A percentile compares a stretch with the other conserved stretches of the same genome.
phyloP scores from a whole-genome alignment of 2,888 invertebrate genomes.

The Patella pellucida region DNA sequence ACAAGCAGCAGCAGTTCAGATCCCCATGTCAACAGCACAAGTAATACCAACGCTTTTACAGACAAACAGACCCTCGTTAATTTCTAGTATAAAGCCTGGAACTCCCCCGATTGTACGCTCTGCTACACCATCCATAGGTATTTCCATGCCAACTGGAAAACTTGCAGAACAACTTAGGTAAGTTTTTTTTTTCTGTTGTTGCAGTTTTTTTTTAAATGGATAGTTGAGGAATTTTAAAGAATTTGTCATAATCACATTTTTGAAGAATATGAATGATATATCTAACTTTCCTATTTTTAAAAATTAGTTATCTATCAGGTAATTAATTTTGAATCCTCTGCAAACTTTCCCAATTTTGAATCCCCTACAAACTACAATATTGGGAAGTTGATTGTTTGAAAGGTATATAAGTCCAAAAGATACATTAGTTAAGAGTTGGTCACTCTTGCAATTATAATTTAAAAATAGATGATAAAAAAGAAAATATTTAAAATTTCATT shows the following conservation, averaged over 20 bases:
- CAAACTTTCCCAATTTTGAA: too few relatives aligned
- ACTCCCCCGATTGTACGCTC: conserved; percentile 47
- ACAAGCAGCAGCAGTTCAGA: conserved; percentile 36
- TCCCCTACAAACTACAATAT: too few relatives aligned
- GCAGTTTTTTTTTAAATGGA: background rate
- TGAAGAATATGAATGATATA: too few relatives aligned
- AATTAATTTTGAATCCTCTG: too few relatives aligned
- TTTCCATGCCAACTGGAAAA: conserved; percentile 18
- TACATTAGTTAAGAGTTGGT: too few relatives aligned
- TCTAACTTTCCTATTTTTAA: too few relatives aligned
- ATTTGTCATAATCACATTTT: background rate
- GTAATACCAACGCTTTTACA: conserved; percentile 26
- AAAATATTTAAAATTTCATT: too few relatives aligned
- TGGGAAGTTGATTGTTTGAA: too few relatives aligned
- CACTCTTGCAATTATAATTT: too few relatives aligned
- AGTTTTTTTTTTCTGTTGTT: background rate
- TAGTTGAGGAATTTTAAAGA: background rate
- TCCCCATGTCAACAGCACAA: conserved; percentile 34
- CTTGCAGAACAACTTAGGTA: conserved; percentile 26
- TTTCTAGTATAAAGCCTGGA: conserved; percentile 41
- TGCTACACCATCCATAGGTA: conserved; percentile 42
- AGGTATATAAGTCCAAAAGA: too few relatives aligned
- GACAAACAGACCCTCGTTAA: conserved; percentile 39
- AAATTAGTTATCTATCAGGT: too few relatives aligned
- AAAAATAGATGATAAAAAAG: too few relatives aligned